Conservation (phyloP, 2,113 vertebrate species). For the Abramis brama region DNA sequence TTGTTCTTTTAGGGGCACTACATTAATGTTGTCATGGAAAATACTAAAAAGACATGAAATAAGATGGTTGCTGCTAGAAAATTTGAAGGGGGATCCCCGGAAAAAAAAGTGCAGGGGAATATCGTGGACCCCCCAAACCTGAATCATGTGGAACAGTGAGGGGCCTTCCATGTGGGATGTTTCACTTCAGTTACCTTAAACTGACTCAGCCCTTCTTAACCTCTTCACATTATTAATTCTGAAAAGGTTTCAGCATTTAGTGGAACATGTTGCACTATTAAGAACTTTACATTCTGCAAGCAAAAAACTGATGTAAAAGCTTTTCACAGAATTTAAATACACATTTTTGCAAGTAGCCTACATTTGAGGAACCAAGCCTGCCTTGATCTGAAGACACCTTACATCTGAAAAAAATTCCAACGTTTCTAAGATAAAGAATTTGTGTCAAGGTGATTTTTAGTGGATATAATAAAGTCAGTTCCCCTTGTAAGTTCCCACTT, state of each 20-base stretch:
- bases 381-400: background rate
- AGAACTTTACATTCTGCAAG: background rate
- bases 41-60: background rate
- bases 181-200: background rate
- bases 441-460: background rate
- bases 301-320: background rate
- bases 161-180: conserved; percentile 44
- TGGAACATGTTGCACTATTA: background rate
- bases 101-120: conserved; percentile 26
- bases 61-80: background rate
- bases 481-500: background rate
- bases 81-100: conserved; percentile 46
- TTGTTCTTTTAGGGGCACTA: background rate
- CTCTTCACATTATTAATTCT: background rate
- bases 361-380: background rate
- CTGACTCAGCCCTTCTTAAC: background rate
- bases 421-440: background rate
- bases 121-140: conserved; percentile 24
- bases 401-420: background rate
- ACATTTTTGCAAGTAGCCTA: background rate
- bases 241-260: background rate
- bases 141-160: background rate
- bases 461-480: background rate
- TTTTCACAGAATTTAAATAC: background rate
- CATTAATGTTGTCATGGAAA: conserved; percentile 25